Evolutionary conservation across 2,888 invertebrate species (phyloP), one percentile per base, ranked within the genome.

Genomic region (Agonopterix alstromeriana): DNA sequence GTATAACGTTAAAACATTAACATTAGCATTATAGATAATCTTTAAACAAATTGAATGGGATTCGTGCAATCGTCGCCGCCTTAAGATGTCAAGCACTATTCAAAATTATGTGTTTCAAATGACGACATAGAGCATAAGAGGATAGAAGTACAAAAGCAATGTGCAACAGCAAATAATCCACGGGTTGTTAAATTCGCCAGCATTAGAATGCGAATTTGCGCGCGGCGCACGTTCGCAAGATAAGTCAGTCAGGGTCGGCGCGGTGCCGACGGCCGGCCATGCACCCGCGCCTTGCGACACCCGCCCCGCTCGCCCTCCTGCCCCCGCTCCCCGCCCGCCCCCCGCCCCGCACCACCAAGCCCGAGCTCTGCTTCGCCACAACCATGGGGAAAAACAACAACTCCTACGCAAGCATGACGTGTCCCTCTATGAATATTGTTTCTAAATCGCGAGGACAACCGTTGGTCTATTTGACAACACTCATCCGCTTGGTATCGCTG

Each of bases 171-270:
- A 49, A 54, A 70, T 74, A 78, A 77, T 71, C 70, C 65, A 65
- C 67, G 65, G 70, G 69, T 73, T 71, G 77, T 76, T 75, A 73
- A 82, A 83, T 83, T 84, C 67, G 82, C 82, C 68, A 80, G 78
- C 74, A 76, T 82, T 84, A 86, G 87, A 85, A 75, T 76, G 77
- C 74, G 77, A 77, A 84, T 87, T 86, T 82, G 87, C 85, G 87
- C 85, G 85, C 84, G 73, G 74, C 76, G 82, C 86, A 83, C 85
- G 84, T 82, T 85, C 73, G 81, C 75, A 77, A 85, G 85, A 83
- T 86, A 88, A 87, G 87, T 88, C 82, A 87, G 88, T 88, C 88
- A 88, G 87, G 87, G 88, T 87, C 87, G 87, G 64, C 67, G 77
- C 81, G 82, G 86, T 83, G 87, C 87, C 86, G 87, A 85, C 77